Evolutionary conservation across 2,113 vertebrate species (phyloP).

Genomic region (Lophochroa leadbeateri): DNA sequence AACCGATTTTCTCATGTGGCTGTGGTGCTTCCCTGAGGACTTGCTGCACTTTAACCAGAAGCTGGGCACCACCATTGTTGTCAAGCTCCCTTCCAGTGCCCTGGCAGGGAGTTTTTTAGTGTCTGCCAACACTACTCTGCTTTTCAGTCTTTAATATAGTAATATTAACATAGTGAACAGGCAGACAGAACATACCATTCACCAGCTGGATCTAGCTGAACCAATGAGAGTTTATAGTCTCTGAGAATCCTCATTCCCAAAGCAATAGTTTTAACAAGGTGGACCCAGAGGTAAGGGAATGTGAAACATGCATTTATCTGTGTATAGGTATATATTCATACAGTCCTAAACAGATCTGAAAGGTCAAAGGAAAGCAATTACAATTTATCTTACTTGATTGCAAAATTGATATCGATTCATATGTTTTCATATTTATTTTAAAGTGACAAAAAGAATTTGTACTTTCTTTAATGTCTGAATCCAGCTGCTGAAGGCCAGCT

Average conservation of each 20-base stretch:
- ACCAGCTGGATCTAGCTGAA: not conserved
- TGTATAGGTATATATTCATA: not conserved
- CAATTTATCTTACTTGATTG: not conserved
- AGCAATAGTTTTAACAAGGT: not conserved
- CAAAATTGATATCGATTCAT: not conserved
- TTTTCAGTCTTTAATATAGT: not conserved
- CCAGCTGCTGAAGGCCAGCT: not conserved
- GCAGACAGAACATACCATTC: not conserved
- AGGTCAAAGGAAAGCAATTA: not conserved
- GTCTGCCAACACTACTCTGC: not conserved
- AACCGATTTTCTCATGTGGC: accelerated
- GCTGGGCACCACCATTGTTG: not conserved
- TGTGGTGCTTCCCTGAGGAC: not conserved
- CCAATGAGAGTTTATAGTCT: not conserved
- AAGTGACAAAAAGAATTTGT: not conserved
- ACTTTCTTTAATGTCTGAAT: not conserved
- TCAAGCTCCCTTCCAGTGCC: not conserved
- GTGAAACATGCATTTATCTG: not conserved
- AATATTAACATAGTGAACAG: not conserved
- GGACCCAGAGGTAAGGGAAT: not conserved
- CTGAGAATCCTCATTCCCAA: not conserved
- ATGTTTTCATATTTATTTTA: not conserved
- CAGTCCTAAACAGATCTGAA: not conserved
- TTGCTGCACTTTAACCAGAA: not conserved
- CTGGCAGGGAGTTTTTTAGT: not conserved